Conservation (phyloP, 1,140 invertebrate species). For the Bombyx mori region ASM3026992v2 NC_085115.1:9785001-9785500, state of each 20-base stretch:
- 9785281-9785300: too few species aligned
- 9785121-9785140: constrained; percentile 85
- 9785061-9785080: constrained; percentile 92
- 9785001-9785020: constrained; percentile 71
- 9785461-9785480: too few species aligned
- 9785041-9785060: constrained; percentile 95
- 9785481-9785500: background rate
- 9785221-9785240: too few species aligned
- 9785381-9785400: too few species aligned
- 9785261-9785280: too few species aligned
- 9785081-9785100: constrained; percentile 94
- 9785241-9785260: too few species aligned
- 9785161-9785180: background rate
- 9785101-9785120: constrained; percentile 96
- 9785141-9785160: constrained; percentile 73
- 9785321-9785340: background rate
- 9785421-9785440: too few species aligned
- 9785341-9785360: constrained; percentile 7
- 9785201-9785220: too few species aligned
- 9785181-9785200: too few species aligned
- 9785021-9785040: constrained; percentile 87
- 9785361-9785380: constrained; percentile 1
- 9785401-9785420: too few species aligned
- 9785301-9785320: too few species aligned
- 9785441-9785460: too few species aligned